Conservation (phyloP, 2,113 vertebrate species). For the Hydrolagus affinis region DNA sequence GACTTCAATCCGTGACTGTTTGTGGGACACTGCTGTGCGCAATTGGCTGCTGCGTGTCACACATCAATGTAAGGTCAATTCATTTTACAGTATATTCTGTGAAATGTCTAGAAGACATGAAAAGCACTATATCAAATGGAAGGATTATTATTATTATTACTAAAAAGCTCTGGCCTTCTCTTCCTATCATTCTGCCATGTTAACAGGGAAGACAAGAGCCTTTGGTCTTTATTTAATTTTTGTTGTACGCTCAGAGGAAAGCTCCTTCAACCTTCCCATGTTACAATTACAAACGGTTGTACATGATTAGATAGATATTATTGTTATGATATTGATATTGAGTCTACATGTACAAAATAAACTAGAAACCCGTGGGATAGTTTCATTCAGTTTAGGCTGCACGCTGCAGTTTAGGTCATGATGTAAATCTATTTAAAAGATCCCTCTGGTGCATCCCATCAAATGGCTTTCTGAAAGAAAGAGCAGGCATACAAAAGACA, state of each 20-base stretch:
- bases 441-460: neutral
- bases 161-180: neutral
- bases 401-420: neutral
- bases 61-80: no score
- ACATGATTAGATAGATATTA: conserved; percentile 1
- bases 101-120: no score
- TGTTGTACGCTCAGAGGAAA: neutral
- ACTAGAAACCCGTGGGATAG: neutral
- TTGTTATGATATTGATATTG: neutral
- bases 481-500: neutral
- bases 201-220: neutral
- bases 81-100: no score
- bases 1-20: no score
- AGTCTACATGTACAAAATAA: neutral
- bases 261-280: neutral
- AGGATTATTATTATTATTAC: no score
- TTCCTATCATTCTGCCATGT: neutral
- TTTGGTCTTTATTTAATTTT: neutral
- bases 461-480: conserved; percentile 11
- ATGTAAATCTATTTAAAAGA: neutral
- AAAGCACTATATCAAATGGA: no score
- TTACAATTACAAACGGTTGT: neutral
- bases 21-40: no score
- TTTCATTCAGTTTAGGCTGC: neutral
- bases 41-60: no score